Evolutionary conservation across 2,113 vertebrate genomes (phyloP), one percentile per base, ranked within the genome.

Genomic region (Hemichromis elongatus): DNA sequence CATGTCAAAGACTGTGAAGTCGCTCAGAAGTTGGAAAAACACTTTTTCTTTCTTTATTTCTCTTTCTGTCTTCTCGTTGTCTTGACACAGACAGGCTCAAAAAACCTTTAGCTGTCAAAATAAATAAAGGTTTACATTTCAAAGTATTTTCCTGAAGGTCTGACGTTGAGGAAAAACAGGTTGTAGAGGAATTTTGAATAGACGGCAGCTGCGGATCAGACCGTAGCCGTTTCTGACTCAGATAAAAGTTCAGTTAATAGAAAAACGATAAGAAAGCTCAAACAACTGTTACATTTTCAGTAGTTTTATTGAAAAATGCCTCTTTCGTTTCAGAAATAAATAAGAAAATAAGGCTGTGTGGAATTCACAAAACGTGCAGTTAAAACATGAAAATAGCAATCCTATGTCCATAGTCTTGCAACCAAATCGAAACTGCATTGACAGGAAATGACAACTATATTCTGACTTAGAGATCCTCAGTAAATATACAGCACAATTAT

Each of bases 271-370:
- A 21, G 10, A 63, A 45, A 84, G 21, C 35, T 52, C 85, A 89
- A 80, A 90, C 93, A 84, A 59, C 40, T 9, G n/a, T 33, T 91
- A 94, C 93, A 95, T 99, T 99, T 99, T 99, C 99, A 99, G 99
- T 99, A 99, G 99, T 99, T 99, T 99, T 99, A 99, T 99, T 99
- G 98, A 99, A 99, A 99, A 99, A 99, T 99, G 98, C 98, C 98
- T 99, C 98, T 98, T 99, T 97, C 97, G 96, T 97, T 99, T 98
- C 97, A 98, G 99, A 99, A 99, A 99, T 99, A 99, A 99, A 99
- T 99, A 99, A 96, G 96, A 97, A 98, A 98, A 99, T 98, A 98
- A 98, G 97, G 98, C 97, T 98, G 97, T 97, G 97, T 98, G 97
- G 98, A 99, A 98, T 99, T 99, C 98, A 99, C 98, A 99, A 94